Percentiles rank a stretch among this genome's conserved stretches.
Evolutionary conservation across 1,140 invertebrate genomes (phyloP).

Genomic region (Bemisia tabaci): DNA sequence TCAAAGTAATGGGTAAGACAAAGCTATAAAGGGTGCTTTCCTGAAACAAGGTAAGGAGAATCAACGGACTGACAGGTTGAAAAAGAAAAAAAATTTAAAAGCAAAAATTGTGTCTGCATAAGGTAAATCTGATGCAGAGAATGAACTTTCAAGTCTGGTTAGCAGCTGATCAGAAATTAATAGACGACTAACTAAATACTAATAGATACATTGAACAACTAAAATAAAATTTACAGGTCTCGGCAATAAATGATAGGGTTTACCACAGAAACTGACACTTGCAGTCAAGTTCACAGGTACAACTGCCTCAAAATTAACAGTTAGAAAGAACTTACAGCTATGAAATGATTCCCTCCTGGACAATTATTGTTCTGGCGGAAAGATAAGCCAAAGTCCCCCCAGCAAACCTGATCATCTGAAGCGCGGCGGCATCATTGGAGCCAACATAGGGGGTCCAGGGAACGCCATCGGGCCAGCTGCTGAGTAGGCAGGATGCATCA

Average conservation of each 20-base stretch:
- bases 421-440: conserved; percentile 57
- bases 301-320: neutral
- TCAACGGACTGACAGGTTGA: neutral
- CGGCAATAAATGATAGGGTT: neutral
- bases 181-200: too few species aligned
- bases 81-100: neutral
- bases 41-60: neutral
- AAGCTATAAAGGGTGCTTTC: neutral
- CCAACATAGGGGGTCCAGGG: conserved; percentile 42
- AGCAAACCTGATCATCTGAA: conserved; percentile 54
- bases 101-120: neutral
- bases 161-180: too few species aligned
- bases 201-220: neutral
- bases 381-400: conserved; percentile 25
- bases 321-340: neutral
- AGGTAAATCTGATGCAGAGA: neutral
- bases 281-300: neutral
- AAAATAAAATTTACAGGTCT: neutral
- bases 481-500: conserved; percentile 42
- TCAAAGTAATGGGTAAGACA: neutral
- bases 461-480: conserved; percentile 41
- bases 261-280: too few species aligned
- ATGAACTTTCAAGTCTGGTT: too few species aligned
- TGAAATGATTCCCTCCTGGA: neutral
- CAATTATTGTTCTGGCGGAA: neutral